phyloP scores from a whole-genome alignment of 2,888 invertebrate genomes.

The Eilema depressum region DNA sequence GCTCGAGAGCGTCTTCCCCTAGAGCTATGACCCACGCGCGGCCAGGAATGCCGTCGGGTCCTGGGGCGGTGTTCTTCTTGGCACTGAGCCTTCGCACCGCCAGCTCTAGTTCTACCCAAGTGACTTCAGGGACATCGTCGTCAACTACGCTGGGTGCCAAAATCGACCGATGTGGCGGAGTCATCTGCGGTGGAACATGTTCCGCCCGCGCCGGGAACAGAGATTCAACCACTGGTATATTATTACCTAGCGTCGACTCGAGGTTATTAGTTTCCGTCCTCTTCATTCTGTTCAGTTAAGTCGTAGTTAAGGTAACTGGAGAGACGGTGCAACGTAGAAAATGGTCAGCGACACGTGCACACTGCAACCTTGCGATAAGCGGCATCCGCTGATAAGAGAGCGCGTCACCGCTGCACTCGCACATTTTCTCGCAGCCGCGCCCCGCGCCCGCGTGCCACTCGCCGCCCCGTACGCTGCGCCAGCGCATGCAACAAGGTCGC shows the following conservation, averaged over 20 bases:
- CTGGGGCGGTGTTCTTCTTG: too few species aligned
- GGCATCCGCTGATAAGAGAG: slow-evolving; percentile 75
- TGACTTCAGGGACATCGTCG: too few species aligned
- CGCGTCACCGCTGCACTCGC: slow-evolving; percentile 65
- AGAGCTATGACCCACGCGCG: too few species aligned
- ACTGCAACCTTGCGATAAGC: slow-evolving; percentile 77
- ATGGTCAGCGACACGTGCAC: slow-evolving; percentile 74
- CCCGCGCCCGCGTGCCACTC: slow-evolving; percentile 33
- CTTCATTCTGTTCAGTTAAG: slow-evolving; percentile 20
- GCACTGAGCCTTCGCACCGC: too few species aligned
- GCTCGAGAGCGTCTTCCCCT: too few species aligned
- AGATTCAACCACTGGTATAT: too few species aligned
- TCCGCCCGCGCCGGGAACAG: too few species aligned
- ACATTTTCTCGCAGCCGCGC: slow-evolving; percentile 67
- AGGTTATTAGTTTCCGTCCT: slow-evolving; percentile 8
- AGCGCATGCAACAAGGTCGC: slow-evolving; percentile 63
- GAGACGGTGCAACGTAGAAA: slow-evolving; percentile 40
- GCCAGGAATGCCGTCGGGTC: too few species aligned
- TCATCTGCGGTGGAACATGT: too few species aligned
- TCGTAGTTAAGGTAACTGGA: slow-evolving; percentile 40
- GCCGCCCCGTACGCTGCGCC: slow-evolving; percentile 41
- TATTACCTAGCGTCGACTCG: not conserved
- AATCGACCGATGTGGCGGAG: too few species aligned
- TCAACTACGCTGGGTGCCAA: too few species aligned
- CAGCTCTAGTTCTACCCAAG: too few species aligned